Percentiles rank a stretch among this genome's conserved stretches.
phyloP scores from a whole-genome alignment of 2,888 invertebrate genomes.

The Aromia moschata region DNA sequence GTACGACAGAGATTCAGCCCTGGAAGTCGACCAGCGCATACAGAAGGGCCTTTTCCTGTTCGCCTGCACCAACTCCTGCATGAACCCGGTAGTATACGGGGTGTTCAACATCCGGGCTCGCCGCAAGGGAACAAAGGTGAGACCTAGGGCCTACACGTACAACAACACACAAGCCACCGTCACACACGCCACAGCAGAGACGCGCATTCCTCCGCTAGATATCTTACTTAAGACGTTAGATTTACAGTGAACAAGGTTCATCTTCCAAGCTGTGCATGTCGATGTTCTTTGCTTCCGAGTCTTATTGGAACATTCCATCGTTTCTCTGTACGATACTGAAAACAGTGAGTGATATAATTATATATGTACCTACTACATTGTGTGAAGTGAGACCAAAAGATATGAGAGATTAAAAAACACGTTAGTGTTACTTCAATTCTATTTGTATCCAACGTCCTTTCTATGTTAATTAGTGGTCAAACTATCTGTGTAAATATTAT shows the following conservation, averaged over 20 bases:
- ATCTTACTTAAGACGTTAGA: constrained; percentile 54
- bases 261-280: too few relatives aligned
- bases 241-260: constrained; percentile 27
- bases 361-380: too few relatives aligned
- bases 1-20: constrained; percentile 78
- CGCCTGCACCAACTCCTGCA: constrained; percentile 95
- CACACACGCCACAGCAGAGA: constrained; percentile 49
- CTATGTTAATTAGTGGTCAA: too few relatives aligned
- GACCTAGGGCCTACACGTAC: constrained; percentile 57
- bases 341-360: too few relatives aligned
- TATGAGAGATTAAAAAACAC: too few relatives aligned
- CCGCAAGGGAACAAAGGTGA: constrained; percentile 57
- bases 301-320: too few relatives aligned
- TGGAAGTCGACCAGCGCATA: constrained; percentile 76
- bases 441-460: too few relatives aligned
- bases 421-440: too few relatives aligned
- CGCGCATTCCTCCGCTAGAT: constrained; percentile 53
- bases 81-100: constrained; percentile 96
- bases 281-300: too few relatives aligned
- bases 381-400: too few relatives aligned
- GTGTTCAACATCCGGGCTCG: constrained; percentile 79
- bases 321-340: too few relatives aligned
- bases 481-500: too few relatives aligned
- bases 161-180: constrained; percentile 40
- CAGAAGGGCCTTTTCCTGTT: constrained; percentile 91